These are phyloP conservation scores for Malurus splendens DNA, from an alignment of 2,797 vertebrate genomes.

Conservation along the genomic window DNA sequence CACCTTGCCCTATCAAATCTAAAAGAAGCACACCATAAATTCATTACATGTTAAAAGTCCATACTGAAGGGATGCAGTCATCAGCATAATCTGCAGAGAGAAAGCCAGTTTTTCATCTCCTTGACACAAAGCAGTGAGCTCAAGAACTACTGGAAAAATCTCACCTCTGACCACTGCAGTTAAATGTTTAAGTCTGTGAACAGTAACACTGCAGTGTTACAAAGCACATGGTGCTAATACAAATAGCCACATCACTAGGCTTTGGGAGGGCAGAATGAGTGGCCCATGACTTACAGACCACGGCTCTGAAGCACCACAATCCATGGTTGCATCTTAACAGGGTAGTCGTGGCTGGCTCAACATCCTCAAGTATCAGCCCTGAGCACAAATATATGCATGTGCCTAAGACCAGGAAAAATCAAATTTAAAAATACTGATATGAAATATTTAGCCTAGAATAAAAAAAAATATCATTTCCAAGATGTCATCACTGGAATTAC, in stretches of 20 bases:
- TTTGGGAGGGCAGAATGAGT: not conserved
- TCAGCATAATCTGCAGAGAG: not conserved
- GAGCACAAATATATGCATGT: rapidly evolving
- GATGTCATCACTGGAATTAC: not conserved
- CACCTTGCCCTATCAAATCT: not conserved
- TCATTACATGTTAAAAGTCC: not conserved
- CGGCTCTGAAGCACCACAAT: not conserved
- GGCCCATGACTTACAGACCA: not conserved
- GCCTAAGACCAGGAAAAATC: not conserved
- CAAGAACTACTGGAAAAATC: not conserved
- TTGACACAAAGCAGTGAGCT: not conserved
- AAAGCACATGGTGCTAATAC: not conserved
- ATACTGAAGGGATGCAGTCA: not conserved
- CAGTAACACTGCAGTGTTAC: not conserved
- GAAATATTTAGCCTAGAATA: not conserved
- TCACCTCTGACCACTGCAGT: not conserved
- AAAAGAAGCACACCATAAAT: not conserved
- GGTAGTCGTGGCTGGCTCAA: not conserved
- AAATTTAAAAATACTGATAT: not conserved
- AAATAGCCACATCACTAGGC: not conserved
- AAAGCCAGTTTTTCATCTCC: not conserved
- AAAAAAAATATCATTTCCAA: not conserved
- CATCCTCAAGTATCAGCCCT: not conserved
- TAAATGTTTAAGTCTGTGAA: not conserved
- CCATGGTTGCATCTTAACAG: not conserved